Conservation (phyloP, 2,888 invertebrate genomes). For the Abrostola tripartita region DNA sequence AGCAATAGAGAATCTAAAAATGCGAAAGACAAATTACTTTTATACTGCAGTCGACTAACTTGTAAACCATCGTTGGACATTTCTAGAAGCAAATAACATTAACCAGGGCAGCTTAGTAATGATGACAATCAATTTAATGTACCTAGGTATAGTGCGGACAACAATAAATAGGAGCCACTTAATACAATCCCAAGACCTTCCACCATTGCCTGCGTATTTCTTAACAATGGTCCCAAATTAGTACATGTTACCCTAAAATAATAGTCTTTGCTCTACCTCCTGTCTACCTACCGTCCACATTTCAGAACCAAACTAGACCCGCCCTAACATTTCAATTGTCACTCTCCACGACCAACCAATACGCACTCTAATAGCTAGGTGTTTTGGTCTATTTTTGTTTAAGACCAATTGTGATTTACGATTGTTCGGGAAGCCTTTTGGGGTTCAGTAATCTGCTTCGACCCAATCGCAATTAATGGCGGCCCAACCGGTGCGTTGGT, state of each 20-base stretch:
- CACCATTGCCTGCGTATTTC: constrained; percentile 35
- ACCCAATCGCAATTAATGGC: constrained; percentile 84
- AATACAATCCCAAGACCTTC: constrained; percentile 40
- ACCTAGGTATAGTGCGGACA: constrained; percentile 4
- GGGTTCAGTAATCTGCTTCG: constrained; percentile 81
- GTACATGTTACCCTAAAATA: constrained; percentile 77
- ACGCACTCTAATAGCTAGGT: constrained; percentile 56
- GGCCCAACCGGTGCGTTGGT: constrained; percentile 67
- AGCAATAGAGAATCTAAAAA: too few species aligned
- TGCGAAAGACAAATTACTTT: too few species aligned
- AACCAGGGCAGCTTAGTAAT: too few species aligned
- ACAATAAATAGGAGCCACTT: constrained; percentile 39
- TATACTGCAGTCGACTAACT: too few species aligned
- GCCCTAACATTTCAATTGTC: constrained; percentile 76
- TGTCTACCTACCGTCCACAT: constrained; percentile 71
- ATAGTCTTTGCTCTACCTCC: constrained; percentile 71
- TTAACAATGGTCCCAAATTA: constrained; percentile 72
- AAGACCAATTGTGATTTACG: constrained; percentile 71
- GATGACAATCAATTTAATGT: background rate
- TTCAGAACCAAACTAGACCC: constrained; percentile 50
- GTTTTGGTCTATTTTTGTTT: constrained; percentile 63
- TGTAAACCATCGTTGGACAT: too few species aligned
- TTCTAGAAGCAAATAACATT: too few species aligned
- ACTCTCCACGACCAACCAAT: constrained; percentile 53
- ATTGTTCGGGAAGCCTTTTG: constrained; percentile 73